These are phyloP conservation scores for Nerophis lumbriciformis DNA, from an alignment of 2,113 vertebrate species.

Conservation along the genomic window DNA sequence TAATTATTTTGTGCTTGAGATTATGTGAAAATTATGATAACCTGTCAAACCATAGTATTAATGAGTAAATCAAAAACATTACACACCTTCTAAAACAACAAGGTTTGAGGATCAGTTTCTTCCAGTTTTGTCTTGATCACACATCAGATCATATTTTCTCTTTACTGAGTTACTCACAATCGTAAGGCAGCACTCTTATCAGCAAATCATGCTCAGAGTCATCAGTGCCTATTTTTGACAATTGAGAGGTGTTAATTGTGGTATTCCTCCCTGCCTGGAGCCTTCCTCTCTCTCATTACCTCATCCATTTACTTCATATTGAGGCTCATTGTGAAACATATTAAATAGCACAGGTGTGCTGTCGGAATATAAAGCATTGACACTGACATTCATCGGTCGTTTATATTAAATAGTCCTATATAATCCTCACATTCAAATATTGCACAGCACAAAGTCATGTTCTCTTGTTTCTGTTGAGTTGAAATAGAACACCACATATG, in stretches of 20 bases:
- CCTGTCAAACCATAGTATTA: neutral
- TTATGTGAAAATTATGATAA: no score
- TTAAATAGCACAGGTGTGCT: neutral
- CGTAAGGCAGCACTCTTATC: neutral
- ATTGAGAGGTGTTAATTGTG: neutral
- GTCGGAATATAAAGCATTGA: neutral
- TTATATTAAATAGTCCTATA: neutral
- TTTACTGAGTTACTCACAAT: neutral
- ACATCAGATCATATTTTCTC: neutral
- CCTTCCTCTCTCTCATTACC: neutral
- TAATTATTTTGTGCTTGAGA: no score
- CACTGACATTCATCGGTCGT: neutral
- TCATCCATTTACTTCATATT: neutral
- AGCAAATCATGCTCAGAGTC: slow-evolving; percentile 11
- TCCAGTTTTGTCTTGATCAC: neutral
- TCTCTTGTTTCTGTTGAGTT: neutral
- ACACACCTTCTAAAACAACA: no score
- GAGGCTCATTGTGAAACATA: neutral
- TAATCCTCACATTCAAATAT: neutral
- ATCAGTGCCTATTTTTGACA: neutral
- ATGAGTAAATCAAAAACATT: neutral
- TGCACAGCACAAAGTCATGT: neutral
- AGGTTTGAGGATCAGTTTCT: neutral
- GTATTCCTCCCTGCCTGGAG: neutral
- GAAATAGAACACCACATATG: neutral